These are phyloP conservation scores for Heterochromis multidens DNA, from an alignment of 2,113 vertebrate genomes.

Conservation along the genomic window DNA sequence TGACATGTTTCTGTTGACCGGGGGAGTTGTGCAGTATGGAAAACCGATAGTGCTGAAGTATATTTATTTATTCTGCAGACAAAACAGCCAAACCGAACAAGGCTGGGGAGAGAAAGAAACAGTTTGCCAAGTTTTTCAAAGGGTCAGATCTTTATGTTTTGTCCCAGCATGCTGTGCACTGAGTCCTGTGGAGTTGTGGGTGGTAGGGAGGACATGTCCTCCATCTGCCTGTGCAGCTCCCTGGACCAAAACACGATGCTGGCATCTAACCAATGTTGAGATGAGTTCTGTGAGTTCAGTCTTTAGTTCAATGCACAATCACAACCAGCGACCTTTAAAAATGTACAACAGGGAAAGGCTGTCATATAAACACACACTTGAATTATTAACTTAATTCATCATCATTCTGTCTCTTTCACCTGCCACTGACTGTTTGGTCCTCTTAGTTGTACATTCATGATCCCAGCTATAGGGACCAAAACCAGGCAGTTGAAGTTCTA, in stretches of 20 bases:
- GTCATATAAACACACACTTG: not conserved
- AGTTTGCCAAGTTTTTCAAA: slow-evolving; percentile 16
- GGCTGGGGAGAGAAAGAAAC: not conserved
- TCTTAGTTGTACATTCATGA: too few relatives aligned
- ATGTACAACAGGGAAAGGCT: not conserved
- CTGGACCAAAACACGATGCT: slow-evolving; percentile 1
- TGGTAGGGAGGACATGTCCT: slow-evolving; percentile 50
- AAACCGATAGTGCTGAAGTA: slow-evolving; percentile 54
- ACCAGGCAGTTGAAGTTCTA: too few relatives aligned
- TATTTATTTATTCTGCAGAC: slow-evolving; percentile 66
- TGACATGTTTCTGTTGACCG: slow-evolving; percentile 61
- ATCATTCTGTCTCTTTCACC: not conserved
- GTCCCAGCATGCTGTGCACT: not conserved
- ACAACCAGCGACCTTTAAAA: not conserved
- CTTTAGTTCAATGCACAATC: not conserved
- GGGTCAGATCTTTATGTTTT: not conserved
- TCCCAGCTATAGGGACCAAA: too few relatives aligned
- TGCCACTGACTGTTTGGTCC: too few relatives aligned
- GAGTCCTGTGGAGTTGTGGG: slow-evolving; percentile 31
- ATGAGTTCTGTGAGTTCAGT: not conserved
- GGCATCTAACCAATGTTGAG: slow-evolving; percentile 12
- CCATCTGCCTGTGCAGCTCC: slow-evolving; percentile 33
- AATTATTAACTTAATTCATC: not conserved
- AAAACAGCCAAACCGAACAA: slow-evolving; percentile 49
- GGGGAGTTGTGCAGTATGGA: slow-evolving; percentile 35